A percentile compares a stretch with the other conserved stretches of the same genome.
phyloP scores from a whole-genome alignment of 30 jellyfish, hydroid and myxozoan species.

The Aurelia aurita complex sp. Pacific region DNA sequence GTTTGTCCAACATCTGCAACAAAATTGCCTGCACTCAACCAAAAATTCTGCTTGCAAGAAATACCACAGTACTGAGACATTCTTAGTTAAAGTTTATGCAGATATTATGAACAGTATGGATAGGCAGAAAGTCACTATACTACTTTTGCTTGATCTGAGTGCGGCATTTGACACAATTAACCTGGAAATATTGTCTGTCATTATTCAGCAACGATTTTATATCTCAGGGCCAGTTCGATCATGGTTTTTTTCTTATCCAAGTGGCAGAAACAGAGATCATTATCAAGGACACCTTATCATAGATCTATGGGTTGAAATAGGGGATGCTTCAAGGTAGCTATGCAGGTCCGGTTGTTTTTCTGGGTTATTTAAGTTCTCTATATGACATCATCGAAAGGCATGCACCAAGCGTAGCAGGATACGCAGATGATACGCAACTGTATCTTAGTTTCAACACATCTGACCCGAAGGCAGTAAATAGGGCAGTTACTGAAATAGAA shows the following conservation, averaged over 20 bases:
- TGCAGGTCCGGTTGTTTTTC: slow-evolving; percentile 1
- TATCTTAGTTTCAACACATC: no score
- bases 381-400: no score
- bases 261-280: neutral
- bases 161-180: neutral
- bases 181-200: neutral
- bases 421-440: no score
- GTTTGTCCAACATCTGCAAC: slow-evolving; percentile 20
- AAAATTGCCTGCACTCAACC: slow-evolving; percentile 14
- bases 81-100: slow-evolving; percentile 2
- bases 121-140: slow-evolving; percentile 7
- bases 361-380: no score
- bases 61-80: slow-evolving; percentile 37
- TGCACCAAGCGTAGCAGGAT: no score
- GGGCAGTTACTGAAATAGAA: no score
- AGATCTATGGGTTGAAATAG: neutral
- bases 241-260: neutral
- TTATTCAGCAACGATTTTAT: neutral
- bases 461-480: no score
- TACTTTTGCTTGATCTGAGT: slow-evolving; percentile 10
- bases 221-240: slow-evolving; percentile 7
- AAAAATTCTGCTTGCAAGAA: slow-evolving; percentile 24
- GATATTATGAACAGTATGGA: slow-evolving; percentile 21
- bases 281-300: neutral
- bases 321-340: neutral